phyloP scores from a whole-genome alignment of 2,113 vertebrate species.

The Gopherus flavomarginatus region DNA sequence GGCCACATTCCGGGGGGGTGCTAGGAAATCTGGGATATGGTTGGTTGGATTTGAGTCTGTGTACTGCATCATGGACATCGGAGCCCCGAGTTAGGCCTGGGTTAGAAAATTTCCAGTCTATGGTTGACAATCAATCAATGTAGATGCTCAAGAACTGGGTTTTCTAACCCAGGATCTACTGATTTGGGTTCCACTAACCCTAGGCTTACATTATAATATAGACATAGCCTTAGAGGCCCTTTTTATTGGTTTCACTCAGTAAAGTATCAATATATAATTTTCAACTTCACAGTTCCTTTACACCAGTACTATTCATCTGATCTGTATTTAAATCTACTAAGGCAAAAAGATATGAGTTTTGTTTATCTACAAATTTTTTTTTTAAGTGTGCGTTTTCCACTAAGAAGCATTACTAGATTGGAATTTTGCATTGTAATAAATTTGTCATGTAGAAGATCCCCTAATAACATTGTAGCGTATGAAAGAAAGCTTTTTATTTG shows the following conservation, averaged over 20 bases:
- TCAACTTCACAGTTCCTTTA: background rate
- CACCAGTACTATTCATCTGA: background rate
- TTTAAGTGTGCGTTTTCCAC: background rate
- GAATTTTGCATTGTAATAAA: background rate
- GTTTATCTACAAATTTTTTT: background rate
- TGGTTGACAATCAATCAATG: background rate
- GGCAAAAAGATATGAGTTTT: background rate
- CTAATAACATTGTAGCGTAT: background rate
- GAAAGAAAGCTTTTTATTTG: background rate
- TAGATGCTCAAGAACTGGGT: background rate
- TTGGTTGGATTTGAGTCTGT: background rate
- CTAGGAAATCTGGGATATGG: background rate
- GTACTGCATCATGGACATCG: background rate
- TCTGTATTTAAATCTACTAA: background rate
- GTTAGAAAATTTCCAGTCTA: background rate
- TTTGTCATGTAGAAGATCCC: background rate
- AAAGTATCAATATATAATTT: slow-evolving; percentile 41
- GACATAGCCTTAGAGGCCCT: background rate
- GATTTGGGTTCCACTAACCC: background rate
- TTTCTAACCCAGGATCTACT: background rate
- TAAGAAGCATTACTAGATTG: background rate
- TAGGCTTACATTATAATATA: background rate
- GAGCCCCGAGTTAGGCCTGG: background rate
- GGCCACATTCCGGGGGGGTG: background rate
- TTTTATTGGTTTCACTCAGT: slow-evolving; percentile 9